These are phyloP conservation scores for Carcina quercana DNA, from an alignment of 2,888 invertebrate genomes.

Conservation along the genomic window DNA sequence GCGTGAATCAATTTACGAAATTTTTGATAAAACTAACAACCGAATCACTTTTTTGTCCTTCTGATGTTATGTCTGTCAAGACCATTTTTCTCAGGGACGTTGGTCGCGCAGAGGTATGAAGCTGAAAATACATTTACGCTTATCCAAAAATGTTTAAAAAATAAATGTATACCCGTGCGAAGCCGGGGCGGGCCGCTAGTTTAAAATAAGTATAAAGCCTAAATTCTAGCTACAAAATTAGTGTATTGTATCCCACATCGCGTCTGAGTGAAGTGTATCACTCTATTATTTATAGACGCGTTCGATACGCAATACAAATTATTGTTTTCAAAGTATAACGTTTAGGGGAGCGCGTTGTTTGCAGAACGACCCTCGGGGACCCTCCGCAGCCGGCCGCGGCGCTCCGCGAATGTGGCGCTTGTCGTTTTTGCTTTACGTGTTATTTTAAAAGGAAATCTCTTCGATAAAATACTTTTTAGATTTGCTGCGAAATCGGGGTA, in stretches of 20 bases:
- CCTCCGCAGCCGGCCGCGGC: conserved; percentile 25
- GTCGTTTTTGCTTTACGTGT: conserved; percentile 35
- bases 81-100: no score
- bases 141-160: no score
- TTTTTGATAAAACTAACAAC: no score
- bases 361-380: conserved; percentile 63
- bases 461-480: conserved; percentile 48
- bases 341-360: conserved; percentile 71
- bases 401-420: conserved; percentile 45
- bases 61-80: no score
- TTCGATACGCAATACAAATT: conserved; percentile 76
- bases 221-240: not conserved
- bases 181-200: no score
- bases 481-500: conserved; percentile 40
- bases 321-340: conserved; percentile 76
- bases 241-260: not conserved
- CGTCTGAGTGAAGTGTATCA: conserved; percentile 53
- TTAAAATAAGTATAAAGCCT: no score
- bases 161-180: no score
- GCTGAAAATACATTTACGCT: no score
- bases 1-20: no score
- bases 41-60: no score
- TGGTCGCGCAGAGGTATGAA: no score
- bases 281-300: conserved; percentile 73
- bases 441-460: conserved; percentile 30